These are phyloP conservation scores for Hololepta plana DNA, from an alignment of 2,888 invertebrate species.

Conservation along the genomic window DNA sequence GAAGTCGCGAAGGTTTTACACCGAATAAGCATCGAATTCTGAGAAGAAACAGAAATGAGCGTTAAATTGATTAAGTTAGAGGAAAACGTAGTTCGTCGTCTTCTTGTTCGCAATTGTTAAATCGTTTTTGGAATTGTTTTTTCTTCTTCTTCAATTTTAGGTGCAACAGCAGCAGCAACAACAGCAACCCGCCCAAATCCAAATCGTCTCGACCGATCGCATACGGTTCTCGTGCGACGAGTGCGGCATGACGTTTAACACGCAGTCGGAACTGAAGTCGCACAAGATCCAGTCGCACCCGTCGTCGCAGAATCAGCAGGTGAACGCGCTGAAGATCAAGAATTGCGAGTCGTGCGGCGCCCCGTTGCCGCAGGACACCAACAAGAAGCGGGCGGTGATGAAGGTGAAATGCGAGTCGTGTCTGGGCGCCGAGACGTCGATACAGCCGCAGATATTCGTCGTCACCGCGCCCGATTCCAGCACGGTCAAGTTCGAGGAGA, in stretches of 20 bases:
- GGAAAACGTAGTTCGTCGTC: too few species aligned
- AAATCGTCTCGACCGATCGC: constrained; percentile 38
- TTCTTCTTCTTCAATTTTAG: too few species aligned
- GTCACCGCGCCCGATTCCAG: constrained; percentile 28
- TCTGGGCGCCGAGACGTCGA: constrained; percentile 26
- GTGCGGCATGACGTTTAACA: constrained; percentile 25
- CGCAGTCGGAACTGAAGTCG: constrained; percentile 24
- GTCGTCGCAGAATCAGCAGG: constrained; percentile 23
- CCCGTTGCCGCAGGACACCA: constrained; percentile 25
- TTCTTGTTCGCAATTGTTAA: too few species aligned
- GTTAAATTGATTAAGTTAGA: too few species aligned
- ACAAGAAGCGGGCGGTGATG: constrained; percentile 28
- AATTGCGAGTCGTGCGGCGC: constrained; percentile 27
- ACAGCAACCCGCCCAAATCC: constrained; percentile 26
- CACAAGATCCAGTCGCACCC: constrained; percentile 31
- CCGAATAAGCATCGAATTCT: too few species aligned
- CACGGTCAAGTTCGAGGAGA: constrained; percentile 24
- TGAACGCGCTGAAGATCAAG: constrained; percentile 24
- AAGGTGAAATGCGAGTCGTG: constrained; percentile 28
- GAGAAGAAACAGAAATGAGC: too few species aligned
- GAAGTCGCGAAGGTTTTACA: too few species aligned
- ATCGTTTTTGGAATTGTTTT: too few species aligned
- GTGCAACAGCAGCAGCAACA: constrained; percentile 15
- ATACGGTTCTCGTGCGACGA: constrained; percentile 27
- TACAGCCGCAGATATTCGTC: constrained; percentile 38